These are phyloP conservation scores for Euplagia quadripunctaria DNA, from an alignment of 2,888 invertebrate genomes.

Conservation along the genomic window DNA sequence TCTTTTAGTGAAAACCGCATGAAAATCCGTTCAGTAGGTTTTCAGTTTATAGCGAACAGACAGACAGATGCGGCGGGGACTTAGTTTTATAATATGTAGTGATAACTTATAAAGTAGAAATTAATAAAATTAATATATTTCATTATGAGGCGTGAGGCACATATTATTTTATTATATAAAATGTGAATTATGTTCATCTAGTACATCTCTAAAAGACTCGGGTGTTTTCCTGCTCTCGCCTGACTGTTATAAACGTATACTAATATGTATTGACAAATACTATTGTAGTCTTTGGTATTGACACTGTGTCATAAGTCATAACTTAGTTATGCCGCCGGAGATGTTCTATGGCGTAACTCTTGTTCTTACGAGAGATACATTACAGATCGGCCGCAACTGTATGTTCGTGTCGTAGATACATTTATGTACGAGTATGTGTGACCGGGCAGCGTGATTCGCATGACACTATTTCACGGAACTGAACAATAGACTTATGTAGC, in stretches of 20 bases:
- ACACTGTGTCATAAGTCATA: slow-evolving; percentile 2
- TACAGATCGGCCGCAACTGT: not conserved
- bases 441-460: slow-evolving; percentile 32
- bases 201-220: no score
- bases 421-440: not conserved
- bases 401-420: not conserved
- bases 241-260: not conserved
- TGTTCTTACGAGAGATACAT: not conserved
- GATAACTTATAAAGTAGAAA: no score
- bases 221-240: not conserved
- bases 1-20: no score
- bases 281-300: not conserved
- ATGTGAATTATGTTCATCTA: no score
- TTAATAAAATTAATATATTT: no score
- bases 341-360: slow-evolving; percentile 6
- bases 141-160: no score
- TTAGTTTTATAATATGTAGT: no score
- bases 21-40: no score
- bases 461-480: slow-evolving; percentile 26
- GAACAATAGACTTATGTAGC: slow-evolving; percentile 14
- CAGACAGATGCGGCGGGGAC: no score
- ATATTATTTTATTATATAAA: no score
- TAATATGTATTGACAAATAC: not conserved
- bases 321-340: not conserved
- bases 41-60: no score